A percentile compares a stretch with the other conserved stretches of the same genome.
These are phyloP conservation scores for Neodiprion lecontei DNA, from an alignment of 1,140 invertebrate species.

Conservation along the genomic window DNA sequence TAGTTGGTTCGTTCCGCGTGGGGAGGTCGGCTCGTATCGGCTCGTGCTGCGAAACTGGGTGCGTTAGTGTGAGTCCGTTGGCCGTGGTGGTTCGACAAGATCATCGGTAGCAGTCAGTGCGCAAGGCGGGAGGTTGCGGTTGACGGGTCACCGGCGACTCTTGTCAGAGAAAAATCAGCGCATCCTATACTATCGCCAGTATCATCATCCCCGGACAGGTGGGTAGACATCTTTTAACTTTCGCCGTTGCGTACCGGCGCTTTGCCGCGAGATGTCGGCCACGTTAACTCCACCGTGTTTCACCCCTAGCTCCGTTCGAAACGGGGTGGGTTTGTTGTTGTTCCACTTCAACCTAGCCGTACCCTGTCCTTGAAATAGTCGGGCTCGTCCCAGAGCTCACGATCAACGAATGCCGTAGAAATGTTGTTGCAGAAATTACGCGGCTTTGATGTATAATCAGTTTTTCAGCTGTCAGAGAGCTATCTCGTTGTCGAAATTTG, in stretches of 20 bases:
- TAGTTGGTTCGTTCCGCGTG: conserved; percentile 4
- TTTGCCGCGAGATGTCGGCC: not conserved
- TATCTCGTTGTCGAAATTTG: too few relatives aligned
- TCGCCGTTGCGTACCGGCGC: not conserved
- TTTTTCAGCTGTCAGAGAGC: too few relatives aligned
- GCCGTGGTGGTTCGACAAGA: not conserved
- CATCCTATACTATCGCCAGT: not conserved
- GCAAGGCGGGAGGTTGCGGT: not conserved
- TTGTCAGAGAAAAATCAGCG: not conserved
- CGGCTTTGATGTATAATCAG: too few relatives aligned
- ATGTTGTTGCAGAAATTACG: too few relatives aligned
- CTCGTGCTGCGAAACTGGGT: not conserved
- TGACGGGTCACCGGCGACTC: not conserved
- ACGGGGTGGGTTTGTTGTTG: not conserved
- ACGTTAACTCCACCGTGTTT: not conserved
- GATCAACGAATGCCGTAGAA: too few relatives aligned
- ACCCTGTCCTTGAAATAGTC: too few relatives aligned
- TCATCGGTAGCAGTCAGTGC: too few relatives aligned
- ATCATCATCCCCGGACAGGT: not conserved
- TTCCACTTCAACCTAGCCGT: not conserved
- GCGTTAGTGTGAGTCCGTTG: not conserved
- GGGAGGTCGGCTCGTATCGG: not conserved
- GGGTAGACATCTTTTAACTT: not conserved
- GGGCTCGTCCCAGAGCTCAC: too few relatives aligned
- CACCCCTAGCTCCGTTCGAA: too few relatives aligned